Base-by-base conservation (phyloP, 2,113 vertebrate genomes). In the Machaerirhynchus nigripectus region DNA sequence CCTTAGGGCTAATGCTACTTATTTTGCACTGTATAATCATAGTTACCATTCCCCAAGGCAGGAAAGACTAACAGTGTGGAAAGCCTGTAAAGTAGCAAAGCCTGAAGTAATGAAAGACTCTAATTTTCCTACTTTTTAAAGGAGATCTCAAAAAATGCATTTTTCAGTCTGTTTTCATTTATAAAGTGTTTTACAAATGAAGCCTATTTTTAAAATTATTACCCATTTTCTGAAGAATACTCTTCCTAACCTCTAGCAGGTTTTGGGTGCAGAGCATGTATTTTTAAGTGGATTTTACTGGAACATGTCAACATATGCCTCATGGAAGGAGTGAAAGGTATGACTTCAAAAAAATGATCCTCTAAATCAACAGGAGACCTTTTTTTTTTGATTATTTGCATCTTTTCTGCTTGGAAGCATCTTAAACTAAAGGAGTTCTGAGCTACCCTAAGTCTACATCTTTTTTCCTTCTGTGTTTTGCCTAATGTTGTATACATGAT, bases 401-500 rank as follows among this genome's bases (percentile, higher is more conserved):
- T 85, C 1, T 4, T 90, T 97, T 97, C 65, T 89, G 21, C 53
- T 90, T 95, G 67, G 87, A 61, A 84, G 40, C 47, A 67, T 81
- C 77, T 87, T 79, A 95, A 78, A 75, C 31, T 6, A n/a, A 89
- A 87, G 14, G 73, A 67, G 14, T 21, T 76, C n/a, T 80, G 69
- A 70, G 73, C 33, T 75, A 87, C 22, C 37, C 70, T 69, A 22
- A 76, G 14, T 61, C 57, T 46, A 44, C 30, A 5, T 49, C 52
- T 63, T 83, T 83, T 87, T 52, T n/a, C 21, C 37, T 39, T 74
- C 49, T 42, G 18, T 8, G 1, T 88, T 96, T 92, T 94, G 65
- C 80, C 52, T 94, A 91, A 94, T 96, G 77, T 93, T 95, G 91
- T 93, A 83, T 94, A 44, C 35, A 33, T 68, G 83, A 96, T 85